Base-by-base conservation (phyloP, 2,113 vertebrate genomes). In the Oreochromis aureus region DNA sequence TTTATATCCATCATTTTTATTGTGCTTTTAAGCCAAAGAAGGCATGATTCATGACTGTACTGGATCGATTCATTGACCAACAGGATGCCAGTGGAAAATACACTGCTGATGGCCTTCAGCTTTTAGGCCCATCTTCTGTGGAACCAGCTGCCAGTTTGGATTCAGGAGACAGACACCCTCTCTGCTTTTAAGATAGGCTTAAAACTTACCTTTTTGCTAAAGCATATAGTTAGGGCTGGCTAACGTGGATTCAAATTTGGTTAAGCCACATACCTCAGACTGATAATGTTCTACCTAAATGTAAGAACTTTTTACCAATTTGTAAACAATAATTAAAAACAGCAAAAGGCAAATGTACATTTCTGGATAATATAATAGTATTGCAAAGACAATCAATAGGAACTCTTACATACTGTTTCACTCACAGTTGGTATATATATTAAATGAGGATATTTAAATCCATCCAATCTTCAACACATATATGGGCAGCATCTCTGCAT, bases 171-270 rank as follows among this genome's bases (percentile, higher is more conserved):
- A 56, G 2, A 56, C 54, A 56, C 54, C 54, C 54, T 56, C 54
- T 24, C 54, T 24, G 54, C n/a, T 56, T 7, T 56, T 56, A 56
- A 3, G 54, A 56, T 56, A 13, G 22, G 54, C 10, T 56, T 56
- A 56, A 56, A 56, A 56, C 1, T 1, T 12, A 56, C 54, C 54
- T 24, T 56, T 56, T 56, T 56, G 10, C 54, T 13, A 55, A 55
- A 56, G 34, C 3, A 36, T 36, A 36, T 8, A 3, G 53, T 55
- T 55, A 55, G 6, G 24, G 56, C 0, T 30, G 56, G 27, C 55
- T 9, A 12, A 55, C 1, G 0, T 2, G 10, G 15, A 32, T 32
- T 61, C 27, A 61, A 61, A 61, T 4, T 61, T 61, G 30, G 27
- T 61, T 61, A 1, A 32, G 58, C 58, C 58, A 61, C 27, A 61